A percentile compares a stretch with the other conserved stretches of the same genome.
These are phyloP conservation scores for Nymphalis c-album DNA, from an alignment of 2,888 invertebrate species.

Conservation along the genomic window DNA sequence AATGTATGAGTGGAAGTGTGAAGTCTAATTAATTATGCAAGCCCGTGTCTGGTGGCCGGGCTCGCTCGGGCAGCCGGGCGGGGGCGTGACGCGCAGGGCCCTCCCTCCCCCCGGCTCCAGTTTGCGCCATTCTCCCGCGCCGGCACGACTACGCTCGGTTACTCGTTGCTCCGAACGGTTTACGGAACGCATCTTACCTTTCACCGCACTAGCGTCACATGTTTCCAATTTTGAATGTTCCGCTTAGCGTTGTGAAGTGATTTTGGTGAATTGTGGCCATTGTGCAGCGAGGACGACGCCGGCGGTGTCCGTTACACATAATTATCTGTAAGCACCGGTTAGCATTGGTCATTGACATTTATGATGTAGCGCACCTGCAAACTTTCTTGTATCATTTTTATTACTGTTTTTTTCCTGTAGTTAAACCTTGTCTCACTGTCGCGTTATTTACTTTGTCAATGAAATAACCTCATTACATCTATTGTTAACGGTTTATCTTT, in stretches of 20 bases:
- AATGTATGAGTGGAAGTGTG: slow-evolving; percentile 56
- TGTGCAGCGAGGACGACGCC: slow-evolving; percentile 55
- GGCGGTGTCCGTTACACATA: slow-evolving; percentile 63
- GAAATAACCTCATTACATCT: not conserved
- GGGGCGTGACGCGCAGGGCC: slow-evolving; percentile 41
- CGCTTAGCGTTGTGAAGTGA: slow-evolving; percentile 73
- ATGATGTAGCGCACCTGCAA: slow-evolving; percentile 46
- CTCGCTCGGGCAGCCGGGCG: slow-evolving; percentile 40
- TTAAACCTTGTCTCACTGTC: not conserved
- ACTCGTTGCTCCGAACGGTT: slow-evolving; percentile 69
- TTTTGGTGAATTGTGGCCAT: slow-evolving; percentile 75
- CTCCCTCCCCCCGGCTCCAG: slow-evolving; percentile 65
- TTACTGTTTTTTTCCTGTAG: slow-evolving; percentile 4
- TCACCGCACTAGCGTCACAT: slow-evolving; percentile 72
- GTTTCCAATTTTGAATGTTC: slow-evolving; percentile 63
- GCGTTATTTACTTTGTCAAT: not conserved
- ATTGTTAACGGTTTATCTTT: not conserved
- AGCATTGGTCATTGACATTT: slow-evolving; percentile 56
- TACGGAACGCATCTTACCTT: slow-evolving; percentile 75
- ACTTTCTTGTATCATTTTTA: slow-evolving; percentile 11
- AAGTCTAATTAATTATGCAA: slow-evolving; percentile 77
- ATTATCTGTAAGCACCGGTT: slow-evolving; percentile 59
- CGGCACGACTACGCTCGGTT: slow-evolving; percentile 71
- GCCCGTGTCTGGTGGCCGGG: slow-evolving; percentile 68
- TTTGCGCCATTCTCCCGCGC: slow-evolving; percentile 77